Percentiles rank a stretch among this genome's conserved stretches.
These are phyloP conservation scores for Scaptomyza reducta DNA, from an alignment of 2,888 invertebrate genomes.

Conservation along the genomic window DNA sequence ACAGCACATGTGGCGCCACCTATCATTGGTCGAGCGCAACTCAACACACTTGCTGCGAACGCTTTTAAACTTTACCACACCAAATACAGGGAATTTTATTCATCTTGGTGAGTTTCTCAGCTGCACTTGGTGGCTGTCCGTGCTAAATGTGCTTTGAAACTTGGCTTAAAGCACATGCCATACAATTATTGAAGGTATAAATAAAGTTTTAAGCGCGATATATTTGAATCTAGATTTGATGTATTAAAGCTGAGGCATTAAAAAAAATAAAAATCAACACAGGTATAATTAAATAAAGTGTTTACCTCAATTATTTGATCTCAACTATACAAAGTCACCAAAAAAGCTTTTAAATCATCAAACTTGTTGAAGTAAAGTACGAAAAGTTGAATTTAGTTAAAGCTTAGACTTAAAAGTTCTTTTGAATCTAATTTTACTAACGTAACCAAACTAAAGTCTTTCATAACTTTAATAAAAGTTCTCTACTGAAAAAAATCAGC, in stretches of 20 bases:
- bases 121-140: conserved; percentile 5
- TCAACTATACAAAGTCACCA: too few relatives aligned
- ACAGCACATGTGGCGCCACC: conserved; percentile 46
- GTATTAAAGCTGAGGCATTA: too few relatives aligned
- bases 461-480: neutral
- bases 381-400: too few relatives aligned
- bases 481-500: neutral
- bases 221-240: neutral
- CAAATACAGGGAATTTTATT: conserved; percentile 58
- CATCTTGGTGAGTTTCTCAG: conserved; percentile 4
- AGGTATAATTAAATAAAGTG: too few relatives aligned
- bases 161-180: neutral
- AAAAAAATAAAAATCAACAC: too few relatives aligned
- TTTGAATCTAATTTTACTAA: too few relatives aligned
- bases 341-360: too few relatives aligned
- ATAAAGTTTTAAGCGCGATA: neutral
- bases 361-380: too few relatives aligned
- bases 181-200: neutral
- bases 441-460: too few relatives aligned
- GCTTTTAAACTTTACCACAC: conserved; percentile 23
- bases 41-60: conserved; percentile 42
- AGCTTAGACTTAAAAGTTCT: too few relatives aligned
- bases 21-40: neutral
- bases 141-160: neutral
- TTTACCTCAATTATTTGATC: too few relatives aligned